These are phyloP conservation scores for Drosophila anomelani DNA, from an alignment of 2,888 invertebrate species.

Conservation along the genomic window DNA sequence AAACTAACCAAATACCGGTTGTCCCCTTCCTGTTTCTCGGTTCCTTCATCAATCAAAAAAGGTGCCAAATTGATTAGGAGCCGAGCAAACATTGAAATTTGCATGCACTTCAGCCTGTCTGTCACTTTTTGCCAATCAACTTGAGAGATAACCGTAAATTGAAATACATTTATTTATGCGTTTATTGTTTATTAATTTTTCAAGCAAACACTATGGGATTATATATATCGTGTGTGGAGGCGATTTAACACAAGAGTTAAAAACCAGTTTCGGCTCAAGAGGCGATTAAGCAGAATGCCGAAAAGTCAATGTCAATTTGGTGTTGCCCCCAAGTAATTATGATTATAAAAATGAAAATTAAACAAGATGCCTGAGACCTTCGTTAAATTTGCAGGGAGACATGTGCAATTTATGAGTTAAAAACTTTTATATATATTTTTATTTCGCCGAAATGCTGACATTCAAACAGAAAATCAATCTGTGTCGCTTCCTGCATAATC, in stretches of 20 bases:
- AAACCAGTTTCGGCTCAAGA: conserved; percentile 36
- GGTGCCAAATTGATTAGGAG: conserved; percentile 69
- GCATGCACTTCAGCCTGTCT: conserved; percentile 27
- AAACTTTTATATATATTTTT: conserved; percentile 1
- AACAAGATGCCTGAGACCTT: conserved; percentile 11
- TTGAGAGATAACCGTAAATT: conserved; percentile 38
- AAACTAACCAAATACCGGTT: conserved; percentile 41
- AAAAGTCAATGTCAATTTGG: conserved; percentile 46
- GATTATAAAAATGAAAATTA: conserved; percentile 6
- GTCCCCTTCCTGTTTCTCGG: conserved; percentile 11
- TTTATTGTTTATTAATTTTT: conserved; percentile 42
- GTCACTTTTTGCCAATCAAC: conserved; percentile 21
- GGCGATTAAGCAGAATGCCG: conserved; percentile 21
- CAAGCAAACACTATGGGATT: conserved; percentile 37
- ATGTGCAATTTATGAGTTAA: not conserved
- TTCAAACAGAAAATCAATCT: conserved; percentile 12
- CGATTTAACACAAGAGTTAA: conserved; percentile 26
- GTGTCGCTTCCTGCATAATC: conserved; percentile 55
- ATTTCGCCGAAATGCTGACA: conserved; percentile 2
- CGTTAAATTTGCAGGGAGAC: not conserved
- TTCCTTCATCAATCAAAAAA: conserved; percentile 52
- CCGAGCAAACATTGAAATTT: conserved; percentile 41
- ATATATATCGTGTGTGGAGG: conserved; percentile 1
- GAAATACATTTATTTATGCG: conserved; percentile 38
- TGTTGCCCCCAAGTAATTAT: conserved; percentile 7